phyloP scores from a whole-genome alignment of 35 echinoderm and acorn worm genomes.

The Diadema setosum region DNA sequence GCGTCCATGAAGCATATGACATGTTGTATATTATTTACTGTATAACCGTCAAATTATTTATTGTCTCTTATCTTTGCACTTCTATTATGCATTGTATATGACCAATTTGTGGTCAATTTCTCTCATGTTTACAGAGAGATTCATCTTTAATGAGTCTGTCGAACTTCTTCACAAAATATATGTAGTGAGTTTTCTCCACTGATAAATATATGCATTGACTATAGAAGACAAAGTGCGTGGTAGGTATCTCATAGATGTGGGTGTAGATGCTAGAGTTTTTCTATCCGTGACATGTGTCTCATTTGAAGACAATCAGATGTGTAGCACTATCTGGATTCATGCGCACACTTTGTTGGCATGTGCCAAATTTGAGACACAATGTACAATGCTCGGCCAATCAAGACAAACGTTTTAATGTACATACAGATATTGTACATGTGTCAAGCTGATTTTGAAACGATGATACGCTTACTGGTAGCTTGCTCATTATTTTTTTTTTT shows the following conservation, averaged over 20 bases:
- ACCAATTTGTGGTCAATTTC: neutral
- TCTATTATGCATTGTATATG: neutral
- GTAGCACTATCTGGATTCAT: too few relatives aligned
- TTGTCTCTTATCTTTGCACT: neutral
- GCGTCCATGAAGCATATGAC: neutral
- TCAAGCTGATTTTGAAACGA: too few relatives aligned
- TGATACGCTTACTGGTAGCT: too few relatives aligned
- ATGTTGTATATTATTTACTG: conserved; percentile 2
- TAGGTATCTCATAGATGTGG: neutral
- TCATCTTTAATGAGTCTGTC: neutral
- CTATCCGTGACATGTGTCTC: too few relatives aligned
- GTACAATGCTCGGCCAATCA: too few relatives aligned
- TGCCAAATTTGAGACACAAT: too few relatives aligned
- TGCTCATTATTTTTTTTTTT: too few relatives aligned
- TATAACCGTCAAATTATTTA: conserved; percentile 23
- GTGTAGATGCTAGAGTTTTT: too few relatives aligned
- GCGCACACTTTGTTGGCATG: too few relatives aligned
- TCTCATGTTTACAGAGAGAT: neutral
- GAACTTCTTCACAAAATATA: neutral
- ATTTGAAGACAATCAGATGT: too few relatives aligned
- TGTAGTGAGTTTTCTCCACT: neutral
- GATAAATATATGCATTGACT: neutral
- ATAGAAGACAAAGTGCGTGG: neutral
- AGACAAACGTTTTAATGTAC: too few relatives aligned
- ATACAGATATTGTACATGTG: too few relatives aligned